These are phyloP conservation scores for Aphrocallistes beatrix DNA, from an alignment of 37 sponge, comb jelly and placozoan genomes.

Conservation along the genomic window DNA sequence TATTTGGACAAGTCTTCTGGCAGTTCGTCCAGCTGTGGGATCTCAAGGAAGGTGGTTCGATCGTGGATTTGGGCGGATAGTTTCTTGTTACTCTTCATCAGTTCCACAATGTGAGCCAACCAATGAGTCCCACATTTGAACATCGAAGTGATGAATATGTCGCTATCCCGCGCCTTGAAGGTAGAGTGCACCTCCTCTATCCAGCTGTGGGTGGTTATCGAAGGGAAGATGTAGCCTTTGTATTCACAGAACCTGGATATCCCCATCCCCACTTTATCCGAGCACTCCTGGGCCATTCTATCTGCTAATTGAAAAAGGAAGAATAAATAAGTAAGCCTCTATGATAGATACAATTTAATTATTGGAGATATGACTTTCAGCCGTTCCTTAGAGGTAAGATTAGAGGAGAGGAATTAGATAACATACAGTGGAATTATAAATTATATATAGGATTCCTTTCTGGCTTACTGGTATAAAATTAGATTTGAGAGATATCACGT, in stretches of 20 bases:
- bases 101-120: not conserved
- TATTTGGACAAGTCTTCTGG: not conserved
- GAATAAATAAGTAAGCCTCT: no score
- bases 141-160: constrained; percentile 19
- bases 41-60: constrained; percentile 9
- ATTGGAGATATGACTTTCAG: no score
- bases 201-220: not conserved
- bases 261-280: not conserved
- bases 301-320: no score
- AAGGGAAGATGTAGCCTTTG: not conserved
- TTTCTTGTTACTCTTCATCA: not conserved
- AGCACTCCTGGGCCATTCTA: constrained; percentile 17
- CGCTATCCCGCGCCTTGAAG: not conserved
- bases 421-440: no score
- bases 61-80: constrained; percentile 9
- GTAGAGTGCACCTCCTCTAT: not conserved
- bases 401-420: no score
- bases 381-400: no score
- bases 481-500: no score
- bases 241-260: not conserved
- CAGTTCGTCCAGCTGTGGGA: not conserved
- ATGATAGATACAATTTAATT: no score
- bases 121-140: constrained; percentile 5
- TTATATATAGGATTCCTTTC: no score
- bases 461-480: no score